Percentiles rank a stretch among this genome's conserved stretches.
Evolutionary conservation across 37 sponge, comb jelly and placozoan genomes (phyloP).

Genomic region (Tethya wilhelma): DNA sequence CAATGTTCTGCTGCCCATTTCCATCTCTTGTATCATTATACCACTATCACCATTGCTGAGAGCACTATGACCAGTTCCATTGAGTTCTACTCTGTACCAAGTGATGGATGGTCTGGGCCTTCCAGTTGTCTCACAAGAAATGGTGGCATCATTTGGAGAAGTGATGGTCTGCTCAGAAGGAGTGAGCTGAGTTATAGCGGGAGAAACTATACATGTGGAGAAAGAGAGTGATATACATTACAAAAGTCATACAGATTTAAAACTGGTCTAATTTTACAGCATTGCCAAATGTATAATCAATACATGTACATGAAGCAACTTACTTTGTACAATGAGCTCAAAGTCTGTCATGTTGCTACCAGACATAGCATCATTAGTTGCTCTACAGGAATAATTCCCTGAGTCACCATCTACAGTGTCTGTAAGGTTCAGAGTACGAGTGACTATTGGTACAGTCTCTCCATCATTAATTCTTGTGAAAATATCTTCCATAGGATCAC

Average conservation of each 20-base stretch:
- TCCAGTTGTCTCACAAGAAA: slow-evolving; percentile 63
- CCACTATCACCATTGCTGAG: no score
- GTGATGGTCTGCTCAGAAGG: slow-evolving; percentile 8
- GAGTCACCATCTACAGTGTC: slow-evolving; percentile 42
- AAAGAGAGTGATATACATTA: background rate
- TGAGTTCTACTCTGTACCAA: no score
- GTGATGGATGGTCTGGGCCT: slow-evolving; percentile 64
- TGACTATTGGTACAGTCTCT: slow-evolving; percentile 1
- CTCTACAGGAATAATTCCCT: slow-evolving; percentile 54
- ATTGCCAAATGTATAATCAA: no score
- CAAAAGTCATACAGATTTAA: no score
- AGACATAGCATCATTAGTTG: slow-evolving; percentile 24
- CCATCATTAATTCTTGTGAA: background rate
- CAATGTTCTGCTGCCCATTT: no score
- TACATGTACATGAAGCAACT: background rate
- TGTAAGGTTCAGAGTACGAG: background rate
- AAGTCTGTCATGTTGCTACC: slow-evolving; percentile 5
- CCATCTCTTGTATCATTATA: no score
- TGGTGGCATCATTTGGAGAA: background rate
- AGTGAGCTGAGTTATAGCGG: background rate
- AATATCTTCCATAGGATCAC: background rate
- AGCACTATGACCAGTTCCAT: no score
- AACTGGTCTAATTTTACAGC: no score
- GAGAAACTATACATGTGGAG: slow-evolving; percentile 7
- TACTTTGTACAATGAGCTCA: slow-evolving; percentile 43